A percentile compares a stretch with the other conserved stretches of the same genome.
Conservation (phyloP, 2,888 invertebrate genomes). For the Troides aeacus region DNA sequence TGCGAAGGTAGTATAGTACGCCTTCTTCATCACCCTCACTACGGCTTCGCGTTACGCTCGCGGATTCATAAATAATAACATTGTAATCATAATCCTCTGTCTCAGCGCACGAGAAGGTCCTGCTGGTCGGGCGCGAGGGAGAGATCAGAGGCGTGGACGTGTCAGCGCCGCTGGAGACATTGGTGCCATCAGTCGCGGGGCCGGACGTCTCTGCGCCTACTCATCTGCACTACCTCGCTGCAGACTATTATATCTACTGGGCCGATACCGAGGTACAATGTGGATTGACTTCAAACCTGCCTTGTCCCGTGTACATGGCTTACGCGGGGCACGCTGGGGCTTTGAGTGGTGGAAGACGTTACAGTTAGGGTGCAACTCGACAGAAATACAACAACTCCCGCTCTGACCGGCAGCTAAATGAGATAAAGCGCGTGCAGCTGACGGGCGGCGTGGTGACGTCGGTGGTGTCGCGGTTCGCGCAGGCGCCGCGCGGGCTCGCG, state of each 20-base stretch:
- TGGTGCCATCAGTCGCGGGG: slow-evolving; percentile 89
- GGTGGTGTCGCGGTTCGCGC: slow-evolving; percentile 74
- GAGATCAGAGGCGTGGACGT: slow-evolving; percentile 92
- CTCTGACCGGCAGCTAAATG: slow-evolving; percentile 69
- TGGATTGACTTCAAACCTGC: too few relatives aligned
- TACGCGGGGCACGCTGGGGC: too few relatives aligned
- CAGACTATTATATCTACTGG: slow-evolving; percentile 86
- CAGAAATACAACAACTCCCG: too few relatives aligned
- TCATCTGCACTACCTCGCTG: slow-evolving; percentile 85
- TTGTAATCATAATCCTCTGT: slow-evolving; percentile 20
- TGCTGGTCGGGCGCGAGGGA: slow-evolving; percentile 86
- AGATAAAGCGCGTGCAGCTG: slow-evolving; percentile 85
- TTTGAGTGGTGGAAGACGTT: too few relatives aligned
- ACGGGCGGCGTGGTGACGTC: slow-evolving; percentile 81
- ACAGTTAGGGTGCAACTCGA: too few relatives aligned
- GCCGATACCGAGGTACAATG: slow-evolving; percentile 82
- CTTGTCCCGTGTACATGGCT: too few relatives aligned
- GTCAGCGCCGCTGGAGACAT: slow-evolving; percentile 86
- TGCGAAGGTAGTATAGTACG: slow-evolving; percentile 77
- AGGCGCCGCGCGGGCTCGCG: slow-evolving; percentile 85
- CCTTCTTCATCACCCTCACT: background rate
- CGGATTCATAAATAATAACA: background rate
- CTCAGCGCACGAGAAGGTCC: slow-evolving; percentile 87
- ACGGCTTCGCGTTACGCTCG: background rate
- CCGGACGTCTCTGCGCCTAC: slow-evolving; percentile 85